Evolutionary conservation across 2,797 vertebrate genomes (phyloP), one percentile per base, ranked within the genome.

Genomic region (Yasuhikotakia modesta): DNA sequence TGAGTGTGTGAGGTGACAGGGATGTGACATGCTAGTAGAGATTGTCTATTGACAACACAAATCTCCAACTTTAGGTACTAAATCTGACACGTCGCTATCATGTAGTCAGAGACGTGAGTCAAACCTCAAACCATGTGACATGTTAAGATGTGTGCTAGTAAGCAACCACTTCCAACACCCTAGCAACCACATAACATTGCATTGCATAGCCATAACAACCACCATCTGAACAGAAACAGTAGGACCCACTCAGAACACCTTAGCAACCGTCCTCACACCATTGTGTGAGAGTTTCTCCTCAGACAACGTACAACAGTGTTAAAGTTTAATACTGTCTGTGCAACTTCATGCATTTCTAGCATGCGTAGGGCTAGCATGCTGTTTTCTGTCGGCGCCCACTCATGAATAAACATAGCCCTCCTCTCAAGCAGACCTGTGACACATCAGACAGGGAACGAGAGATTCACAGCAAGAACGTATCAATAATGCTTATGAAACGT

Each of bases 401-500:
- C 12, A 3, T 61, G 30, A 72, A 46, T 32, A 72, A 72, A 72
- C 57, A 72, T 21, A 72, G 22, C 24, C 21, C 35, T 17, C 22
- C 70, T 60, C 39, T 60, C 39, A 46, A 72, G 45, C 22, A 16
- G 39, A n/a, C 63, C 21, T 6, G 2, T 67, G 65, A n/a, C 35
- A 71, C 69, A 27, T n/a, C 52, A 4, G 53, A 43, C 21, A 7
- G 53, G 21, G 53, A 71, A 19, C 45, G 30, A 57, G 32, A 71
- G 35, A 43, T 43, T 70, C 70, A 60, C 11, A 32, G 16, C 45
- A 72, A 72, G 12, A 16, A 48, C 55, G 2, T 46, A 72, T 46
- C 46, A 72, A 60, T 46, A 60, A 19, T 2, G 22, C 35, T 72
- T 72, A 72, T 30, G 70, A 60, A 72, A 72, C 55, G 58, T 45